Conservation (phyloP, 1,140 invertebrate species). For the Galleria mellonella region DNA sequence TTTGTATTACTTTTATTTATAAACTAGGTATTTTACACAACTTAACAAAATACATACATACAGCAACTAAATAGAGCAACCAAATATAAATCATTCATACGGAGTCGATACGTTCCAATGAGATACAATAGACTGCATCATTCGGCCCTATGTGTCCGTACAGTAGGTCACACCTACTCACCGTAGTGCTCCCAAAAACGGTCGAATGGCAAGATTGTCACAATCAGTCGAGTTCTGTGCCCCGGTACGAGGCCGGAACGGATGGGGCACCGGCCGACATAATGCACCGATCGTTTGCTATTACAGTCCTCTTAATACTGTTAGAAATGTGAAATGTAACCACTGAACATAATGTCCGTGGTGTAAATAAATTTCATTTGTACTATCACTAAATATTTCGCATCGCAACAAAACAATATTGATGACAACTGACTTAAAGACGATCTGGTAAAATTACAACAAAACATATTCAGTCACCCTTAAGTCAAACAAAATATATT, state of each 20-base stretch:
- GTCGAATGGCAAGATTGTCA: slow-evolving; percentile 14
- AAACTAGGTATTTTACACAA: slow-evolving; percentile 72
- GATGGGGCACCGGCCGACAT: too few relatives aligned
- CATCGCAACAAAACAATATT: slow-evolving; percentile 16
- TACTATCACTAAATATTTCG: slow-evolving; percentile 63
- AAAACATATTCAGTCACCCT: slow-evolving; percentile 15
- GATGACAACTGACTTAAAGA: neutral
- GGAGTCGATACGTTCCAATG: slow-evolving; percentile 19
- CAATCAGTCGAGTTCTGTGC: too few relatives aligned
- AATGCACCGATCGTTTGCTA: too few relatives aligned
- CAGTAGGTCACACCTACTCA: too few relatives aligned
- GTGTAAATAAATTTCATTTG: slow-evolving; percentile 53
- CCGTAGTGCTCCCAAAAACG: neutral
- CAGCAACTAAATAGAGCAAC: slow-evolving; percentile 65
- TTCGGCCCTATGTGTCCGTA: too few relatives aligned
- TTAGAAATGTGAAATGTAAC: slow-evolving; percentile 30
- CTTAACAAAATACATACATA: slow-evolving; percentile 72
- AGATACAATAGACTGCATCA: slow-evolving; percentile 11
- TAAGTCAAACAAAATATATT: slow-evolving; percentile 36
- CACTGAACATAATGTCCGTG: neutral
- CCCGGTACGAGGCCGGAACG: too few relatives aligned
- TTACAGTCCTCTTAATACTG: slow-evolving; percentile 18
- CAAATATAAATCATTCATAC: slow-evolving; percentile 59
- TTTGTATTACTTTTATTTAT: slow-evolving; percentile 65
- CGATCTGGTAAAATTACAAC: slow-evolving; percentile 23